Conservation (phyloP, 2,797 vertebrate genomes). For the Eulemur albifrons region DNA sequence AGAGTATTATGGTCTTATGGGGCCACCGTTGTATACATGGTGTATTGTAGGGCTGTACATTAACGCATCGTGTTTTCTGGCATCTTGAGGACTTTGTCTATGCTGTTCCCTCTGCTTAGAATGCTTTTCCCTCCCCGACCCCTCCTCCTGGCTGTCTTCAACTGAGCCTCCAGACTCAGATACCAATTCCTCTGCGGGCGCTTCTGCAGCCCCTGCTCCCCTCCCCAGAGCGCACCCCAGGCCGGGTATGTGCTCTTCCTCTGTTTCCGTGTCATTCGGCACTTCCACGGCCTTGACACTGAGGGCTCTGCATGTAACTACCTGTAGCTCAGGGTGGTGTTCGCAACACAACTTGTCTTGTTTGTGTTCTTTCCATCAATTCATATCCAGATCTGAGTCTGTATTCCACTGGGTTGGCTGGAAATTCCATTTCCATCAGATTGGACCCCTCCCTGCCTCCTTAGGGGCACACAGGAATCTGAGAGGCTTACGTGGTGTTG, state of each 20-base stretch:
- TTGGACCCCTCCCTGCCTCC: not conserved
- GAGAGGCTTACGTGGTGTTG: not conserved
- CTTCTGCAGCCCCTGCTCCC: fast-evolving
- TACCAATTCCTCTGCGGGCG: too few relatives aligned
- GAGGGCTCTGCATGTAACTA: too few relatives aligned
- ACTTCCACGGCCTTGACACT: not conserved
- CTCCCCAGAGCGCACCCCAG: fast-evolving
- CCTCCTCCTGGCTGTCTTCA: not conserved
- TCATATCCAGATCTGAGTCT: not conserved
- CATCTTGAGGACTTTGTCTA: not conserved
- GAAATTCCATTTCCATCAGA: not conserved
- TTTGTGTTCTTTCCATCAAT: not conserved
- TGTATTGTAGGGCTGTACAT: too few relatives aligned
- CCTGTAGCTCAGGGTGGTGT: not conserved
- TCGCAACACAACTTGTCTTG: not conserved
- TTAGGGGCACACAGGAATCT: not conserved
- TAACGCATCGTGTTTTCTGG: fast-evolving
- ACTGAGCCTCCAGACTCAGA: not conserved
- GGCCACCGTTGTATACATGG: not conserved
- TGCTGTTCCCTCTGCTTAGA: not conserved
- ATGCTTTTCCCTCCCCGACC: not conserved
- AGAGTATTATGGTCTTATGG: not conserved
- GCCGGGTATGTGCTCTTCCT: not conserved
- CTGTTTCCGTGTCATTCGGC: not conserved
- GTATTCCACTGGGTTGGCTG: not conserved